Evolutionary conservation across 1,140 invertebrate species (phyloP).

Genomic region (Onthophagus taurus): DNA sequence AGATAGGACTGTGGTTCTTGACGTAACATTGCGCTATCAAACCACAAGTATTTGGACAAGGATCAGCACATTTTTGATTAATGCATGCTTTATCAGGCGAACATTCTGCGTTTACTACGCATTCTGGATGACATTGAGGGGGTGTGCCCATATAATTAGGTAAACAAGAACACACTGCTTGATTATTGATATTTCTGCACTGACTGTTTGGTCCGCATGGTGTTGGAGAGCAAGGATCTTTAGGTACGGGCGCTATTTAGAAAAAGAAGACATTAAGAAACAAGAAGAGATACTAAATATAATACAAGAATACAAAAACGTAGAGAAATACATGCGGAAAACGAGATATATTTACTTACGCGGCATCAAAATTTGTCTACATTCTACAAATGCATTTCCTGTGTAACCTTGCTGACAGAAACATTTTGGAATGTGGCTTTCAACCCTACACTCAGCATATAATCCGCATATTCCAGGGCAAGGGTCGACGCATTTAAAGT

Average conservation of each 20-base stretch:
- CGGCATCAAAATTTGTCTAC: conserved; percentile 45
- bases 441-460: conserved; percentile 62
- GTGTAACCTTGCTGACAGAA: conserved; percentile 60
- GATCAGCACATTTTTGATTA: conserved; percentile 52
- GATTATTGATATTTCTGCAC: conserved; percentile 46
- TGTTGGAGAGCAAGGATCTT: conserved; percentile 51
- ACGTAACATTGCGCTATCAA: conserved; percentile 49
- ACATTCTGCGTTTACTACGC: conserved; percentile 54
- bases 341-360: conserved; percentile 43
- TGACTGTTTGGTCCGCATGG: conserved; percentile 59
- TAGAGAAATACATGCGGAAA: not conserved
- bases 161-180: conserved; percentile 55
- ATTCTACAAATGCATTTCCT: conserved; percentile 73
- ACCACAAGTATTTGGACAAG: conserved; percentile 54
- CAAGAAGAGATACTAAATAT: too few species aligned
- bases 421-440: conserved; percentile 66
- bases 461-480: conserved; percentile 64
- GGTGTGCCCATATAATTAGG: conserved; percentile 49
- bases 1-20: conserved; percentile 52
- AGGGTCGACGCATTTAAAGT: conserved; percentile 67
- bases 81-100: conserved; percentile 49
- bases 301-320: not conserved
- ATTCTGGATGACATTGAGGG: conserved; percentile 52
- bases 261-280: conserved; percentile 2
- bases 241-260: conserved; percentile 17